Base-by-base conservation (phyloP, 1,140 invertebrate species). In the Drusus annulatus region DNA sequence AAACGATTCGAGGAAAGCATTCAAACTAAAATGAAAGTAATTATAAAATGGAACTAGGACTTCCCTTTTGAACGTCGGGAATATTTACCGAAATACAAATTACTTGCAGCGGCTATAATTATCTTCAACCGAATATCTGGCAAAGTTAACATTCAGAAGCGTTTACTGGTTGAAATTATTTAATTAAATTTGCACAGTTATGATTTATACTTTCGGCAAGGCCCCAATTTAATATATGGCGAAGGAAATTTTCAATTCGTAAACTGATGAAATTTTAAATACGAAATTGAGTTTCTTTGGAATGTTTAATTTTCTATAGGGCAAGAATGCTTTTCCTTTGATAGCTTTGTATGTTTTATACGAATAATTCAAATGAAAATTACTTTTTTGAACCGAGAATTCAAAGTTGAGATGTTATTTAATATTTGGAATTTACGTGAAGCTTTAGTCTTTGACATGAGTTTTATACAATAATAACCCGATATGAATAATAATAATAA, bases 101-200 rank as follows among this genome's bases (percentile, higher is more conserved):
- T 80, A 81, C 77, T 76, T 78, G 82, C 79, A 79, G 71, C 79
- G 68, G 78, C 75, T 74, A 62, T 80, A 83, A 83, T 83, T 79
- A 83, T 83, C 81, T 78, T 80, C 78, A 69, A 68, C 36, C 51
- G 73, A 78, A 80, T 54, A 63, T 60, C 60, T 19, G 79, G 19
- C 76, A 65, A 81, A 76, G 36, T 79, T 63, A 76, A 79, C 78
- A 83, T 83, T 83, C 79, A 83, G 62, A 79, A 80, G 65, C 82
- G 56, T 77, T 81, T 79, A 83, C 82, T 81, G 82, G 79, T 83
- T 69, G 82, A 74, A 83, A 83, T 80, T 80, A 81, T 83, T 83
- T 83, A 81, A 83, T 83, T 83, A 83, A 83, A 83, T 81, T 83
- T 80, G 45, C 76, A 62, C 79, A 71, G 82, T 76, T 83, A 80